These are phyloP conservation scores for Leptogaster cylindrica DNA, from an alignment of 2,888 invertebrate species.

Conservation along the genomic window DNA sequence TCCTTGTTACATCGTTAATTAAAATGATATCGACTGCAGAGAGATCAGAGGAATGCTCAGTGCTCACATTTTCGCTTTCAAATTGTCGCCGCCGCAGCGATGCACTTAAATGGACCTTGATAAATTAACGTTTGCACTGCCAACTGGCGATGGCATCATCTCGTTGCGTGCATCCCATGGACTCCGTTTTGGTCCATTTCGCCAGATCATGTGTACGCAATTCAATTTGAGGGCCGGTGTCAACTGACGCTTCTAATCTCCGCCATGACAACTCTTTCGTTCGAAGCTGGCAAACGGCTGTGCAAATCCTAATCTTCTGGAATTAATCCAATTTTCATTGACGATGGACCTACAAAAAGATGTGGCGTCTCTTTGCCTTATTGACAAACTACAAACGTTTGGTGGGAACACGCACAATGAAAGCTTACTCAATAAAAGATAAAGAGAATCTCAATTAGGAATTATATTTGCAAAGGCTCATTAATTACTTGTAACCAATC, in stretches of 20 bases:
- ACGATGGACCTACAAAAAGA: no score
- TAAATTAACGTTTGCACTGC: neutral
- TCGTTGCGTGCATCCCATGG: neutral
- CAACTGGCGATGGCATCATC: neutral
- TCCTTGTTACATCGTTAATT: conserved; percentile 10
- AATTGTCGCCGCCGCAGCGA: neutral
- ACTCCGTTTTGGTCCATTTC: conserved; percentile 5
- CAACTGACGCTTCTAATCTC: neutral
- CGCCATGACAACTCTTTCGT: conserved; percentile 1
- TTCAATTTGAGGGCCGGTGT: conserved; percentile 8
- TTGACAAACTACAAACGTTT: no score
- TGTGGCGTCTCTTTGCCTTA: no score
- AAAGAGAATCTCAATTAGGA: no score
- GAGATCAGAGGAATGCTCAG: conserved; percentile 2
- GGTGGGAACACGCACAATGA: no score
- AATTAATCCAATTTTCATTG: no score
- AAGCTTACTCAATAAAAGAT: no score
- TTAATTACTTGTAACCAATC: no score
- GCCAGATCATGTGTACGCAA: conserved; percentile 5
- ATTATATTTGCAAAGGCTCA: no score
- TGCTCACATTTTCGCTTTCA: neutral
- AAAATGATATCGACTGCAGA: conserved; percentile 12
- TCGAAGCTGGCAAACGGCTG: no score
- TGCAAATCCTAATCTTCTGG: no score
- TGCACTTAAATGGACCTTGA: conserved; percentile 1